Evolutionary conservation across 2,797 vertebrate genomes (phyloP), one percentile per base, ranked within the genome.

Genomic region (Neosilurus mollespiculum): DNA sequence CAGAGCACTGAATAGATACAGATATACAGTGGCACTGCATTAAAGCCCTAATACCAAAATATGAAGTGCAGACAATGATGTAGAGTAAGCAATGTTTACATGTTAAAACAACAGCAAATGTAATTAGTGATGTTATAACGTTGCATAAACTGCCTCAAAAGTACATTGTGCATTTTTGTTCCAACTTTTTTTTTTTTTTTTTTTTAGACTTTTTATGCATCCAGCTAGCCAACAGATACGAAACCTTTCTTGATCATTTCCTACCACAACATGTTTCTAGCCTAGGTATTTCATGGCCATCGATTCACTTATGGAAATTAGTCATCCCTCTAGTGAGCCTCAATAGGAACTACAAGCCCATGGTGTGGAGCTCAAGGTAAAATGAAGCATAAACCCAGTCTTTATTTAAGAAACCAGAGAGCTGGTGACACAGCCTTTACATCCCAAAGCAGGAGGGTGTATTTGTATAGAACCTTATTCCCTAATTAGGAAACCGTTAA

Each of bases 281-380:
- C 20, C 11, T 81, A 58, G 80, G n/a, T 51, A 54, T 82, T 82
- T 75, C 26, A 54, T 4, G 24, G 70, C 20, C 26, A 73, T 34
- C 59, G 24, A 73, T 62, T 64, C 37, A 53, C 18, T 61, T 81
- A 54, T 20, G 34, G 69, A 53, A 62, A 73, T 73, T 1, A 14
- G 20, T 73, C 30, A 64, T 72, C 69, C 67, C 70, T 82, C 81
- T 82, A 65, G 81, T 65, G 58, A 75, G 43, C 26, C 59, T 75
- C 16, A 64, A 34, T 16, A 3, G 22, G 53, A 77, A 76, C 53
- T 82, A 65, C 72, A 77, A 62, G 58, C 9, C 15, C 54, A 56
- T 20, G 16, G 18, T 76, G 26, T 22, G 54, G 69, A 76, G 80
- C 58, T 53, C 5, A 43, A 62, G 12, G 37, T 53, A 58, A 73